Conservation (phyloP, 2,888 invertebrate genomes). For the Barypeithes pellucidus region DNA sequence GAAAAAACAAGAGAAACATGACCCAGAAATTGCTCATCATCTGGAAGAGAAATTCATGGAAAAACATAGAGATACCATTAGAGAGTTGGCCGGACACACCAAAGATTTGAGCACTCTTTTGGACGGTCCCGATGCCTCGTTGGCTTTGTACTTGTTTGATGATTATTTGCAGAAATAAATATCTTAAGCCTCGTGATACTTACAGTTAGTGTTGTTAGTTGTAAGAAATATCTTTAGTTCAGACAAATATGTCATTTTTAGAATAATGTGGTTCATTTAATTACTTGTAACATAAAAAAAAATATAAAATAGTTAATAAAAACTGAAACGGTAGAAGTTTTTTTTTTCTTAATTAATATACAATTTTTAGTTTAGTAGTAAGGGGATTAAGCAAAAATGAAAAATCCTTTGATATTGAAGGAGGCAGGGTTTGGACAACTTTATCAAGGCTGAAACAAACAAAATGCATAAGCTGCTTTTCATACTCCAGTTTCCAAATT, state of each 20-base stretch:
- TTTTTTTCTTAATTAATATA: too few species aligned
- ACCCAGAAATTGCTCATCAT: constrained; percentile 83
- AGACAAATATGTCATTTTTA: constrained; percentile 18
- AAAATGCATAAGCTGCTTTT: too few species aligned
- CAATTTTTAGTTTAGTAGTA: too few species aligned
- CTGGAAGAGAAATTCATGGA: constrained; percentile 85
- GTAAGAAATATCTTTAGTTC: constrained; percentile 24
- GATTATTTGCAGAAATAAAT: constrained; percentile 71
- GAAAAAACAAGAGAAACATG: constrained; percentile 71
- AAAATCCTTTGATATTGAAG: too few species aligned
- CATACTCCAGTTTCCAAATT: too few species aligned
- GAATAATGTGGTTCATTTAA: constrained; percentile 18
- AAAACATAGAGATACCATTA: constrained; percentile 78
- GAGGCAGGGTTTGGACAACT: too few species aligned
- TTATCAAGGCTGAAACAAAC: too few species aligned
- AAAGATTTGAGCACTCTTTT: constrained; percentile 81
- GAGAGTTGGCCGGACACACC: constrained; percentile 82
- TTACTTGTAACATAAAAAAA: constrained; percentile 1
- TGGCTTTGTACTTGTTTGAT: constrained; percentile 84
- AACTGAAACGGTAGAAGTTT: neutral
- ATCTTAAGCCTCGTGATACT: constrained; percentile 14
- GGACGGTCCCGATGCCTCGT: constrained; percentile 75
- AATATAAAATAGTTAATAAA: constrained; percentile 9
- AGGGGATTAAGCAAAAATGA: too few species aligned
- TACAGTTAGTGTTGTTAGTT: constrained; percentile 11